Evolutionary conservation across 2,888 invertebrate genomes (phyloP).

Genomic region (Plagodis pulveraria): DNA sequence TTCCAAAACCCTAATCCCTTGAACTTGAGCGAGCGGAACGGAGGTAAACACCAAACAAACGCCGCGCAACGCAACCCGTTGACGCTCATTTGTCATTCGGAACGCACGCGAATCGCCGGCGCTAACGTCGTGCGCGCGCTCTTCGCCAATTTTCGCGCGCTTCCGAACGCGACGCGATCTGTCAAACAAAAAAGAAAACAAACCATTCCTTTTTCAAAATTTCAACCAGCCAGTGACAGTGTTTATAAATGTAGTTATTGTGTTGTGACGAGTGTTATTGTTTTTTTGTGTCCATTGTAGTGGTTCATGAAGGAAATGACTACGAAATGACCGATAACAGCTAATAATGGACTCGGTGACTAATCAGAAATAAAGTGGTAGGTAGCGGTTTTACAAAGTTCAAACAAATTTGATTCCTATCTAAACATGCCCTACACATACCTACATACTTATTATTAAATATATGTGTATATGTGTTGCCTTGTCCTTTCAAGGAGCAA

Average conservation of each 20-base stretch:
- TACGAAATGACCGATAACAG: constrained; percentile 65
- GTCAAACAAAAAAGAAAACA: constrained; percentile 47
- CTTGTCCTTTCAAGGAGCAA: no score
- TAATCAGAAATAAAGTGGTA: constrained; percentile 35
- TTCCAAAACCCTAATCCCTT: constrained; percentile 68
- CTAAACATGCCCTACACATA: no score
- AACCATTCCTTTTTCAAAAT: constrained; percentile 41
- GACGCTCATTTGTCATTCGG: constrained; percentile 81
- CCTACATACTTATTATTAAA: no score
- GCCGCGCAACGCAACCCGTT: constrained; percentile 49
- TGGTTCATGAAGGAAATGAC: constrained; percentile 69
- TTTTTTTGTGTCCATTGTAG: constrained; percentile 43
- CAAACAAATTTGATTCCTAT: no score
- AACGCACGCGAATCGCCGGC: constrained; percentile 64
- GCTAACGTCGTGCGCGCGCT: constrained; percentile 57
- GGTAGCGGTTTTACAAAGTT: constrained; percentile 7
- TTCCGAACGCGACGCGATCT: constrained; percentile 52
- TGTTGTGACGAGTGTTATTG: constrained; percentile 30
- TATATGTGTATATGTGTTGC: no score
- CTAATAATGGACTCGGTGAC: constrained; percentile 47
- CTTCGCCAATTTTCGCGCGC: constrained; percentile 39
- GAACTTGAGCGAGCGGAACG: constrained; percentile 64
- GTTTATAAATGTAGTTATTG: constrained; percentile 5
- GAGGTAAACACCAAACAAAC: constrained; percentile 29
- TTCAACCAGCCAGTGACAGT: constrained; percentile 34